Evolutionary conservation across 2,113 vertebrate species (phyloP), one percentile per base, ranked within the genome.

Genomic region (Axis porcinus): DNA sequence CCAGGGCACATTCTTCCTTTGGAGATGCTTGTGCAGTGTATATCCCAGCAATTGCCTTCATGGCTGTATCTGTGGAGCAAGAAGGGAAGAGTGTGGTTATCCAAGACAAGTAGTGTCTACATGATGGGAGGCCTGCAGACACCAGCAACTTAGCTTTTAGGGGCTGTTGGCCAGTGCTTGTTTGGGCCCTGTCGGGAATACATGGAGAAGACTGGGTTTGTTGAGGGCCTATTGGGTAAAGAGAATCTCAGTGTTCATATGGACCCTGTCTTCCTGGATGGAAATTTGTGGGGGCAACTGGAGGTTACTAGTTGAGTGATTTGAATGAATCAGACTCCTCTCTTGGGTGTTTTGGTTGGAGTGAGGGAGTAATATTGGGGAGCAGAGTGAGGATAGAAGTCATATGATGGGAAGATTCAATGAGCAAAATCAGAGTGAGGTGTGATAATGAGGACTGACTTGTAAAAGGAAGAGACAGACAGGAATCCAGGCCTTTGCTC

Each of bases 1-100:
- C 98, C 94, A 99, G 96, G 0, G 99, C 99, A 0, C 99, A 99
- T 19, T 99, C 98, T 81, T 99, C 98, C 97, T 99, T 99, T 0
- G 99, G 98, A 0, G 99, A 91, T 0, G 98, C 95, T 0, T 21
- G 0, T 0, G 2, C 1, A 0, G 0, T 0, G 2, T 98, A 1
- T 6, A 85, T 2, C 0, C 96, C 98, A 0, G 98, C 97, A 8
- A 96, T 8, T 0, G 45, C 55, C 10, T 16, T 93, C 84, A 99
- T 25, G 0, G 99, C 98, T 0, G 12, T 90, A 5, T 99, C 99
- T 99, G 98, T 3, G 11, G 74, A 28, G 67, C 33, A 45, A 92
- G 60, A 52, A 86, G 27, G 82, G 84, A 82, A 25, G 2, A 79
- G 33, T 9, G 1, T 43, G n/a, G 78, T 94, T 94, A 94, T 12